phyloP scores from a whole-genome alignment of 1,140 invertebrate genomes.

The Callitettix versicolor region DNA sequence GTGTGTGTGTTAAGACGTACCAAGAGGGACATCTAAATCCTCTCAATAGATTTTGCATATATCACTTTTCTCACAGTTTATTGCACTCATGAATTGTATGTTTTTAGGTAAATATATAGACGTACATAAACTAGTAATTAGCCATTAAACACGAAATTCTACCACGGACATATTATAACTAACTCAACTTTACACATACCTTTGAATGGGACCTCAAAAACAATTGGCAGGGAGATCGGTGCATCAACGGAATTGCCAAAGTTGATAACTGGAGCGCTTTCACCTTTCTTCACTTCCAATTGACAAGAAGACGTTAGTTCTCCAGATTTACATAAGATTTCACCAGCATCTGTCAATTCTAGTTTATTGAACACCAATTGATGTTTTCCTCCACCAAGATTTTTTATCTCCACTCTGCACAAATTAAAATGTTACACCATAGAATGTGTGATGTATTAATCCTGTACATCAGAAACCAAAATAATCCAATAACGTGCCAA shows the following conservation, averaged over 20 bases:
- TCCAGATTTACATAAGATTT: constrained; percentile 74
- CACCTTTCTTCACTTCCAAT: constrained; percentile 71
- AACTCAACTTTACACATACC: constrained; percentile 57
- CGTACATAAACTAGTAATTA: no score
- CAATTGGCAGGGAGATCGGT: constrained; percentile 63
- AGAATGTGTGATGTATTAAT: no score
- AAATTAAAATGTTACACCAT: constrained; percentile 11
- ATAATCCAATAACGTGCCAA: neutral
- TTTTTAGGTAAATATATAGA: no score
- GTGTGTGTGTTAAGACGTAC: no score
- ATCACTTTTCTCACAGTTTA: no score
- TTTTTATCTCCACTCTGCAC: constrained; percentile 71
- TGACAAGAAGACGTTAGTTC: constrained; percentile 69
- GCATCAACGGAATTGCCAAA: constrained; percentile 72
- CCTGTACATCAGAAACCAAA: neutral
- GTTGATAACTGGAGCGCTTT: constrained; percentile 68
- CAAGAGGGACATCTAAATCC: no score
- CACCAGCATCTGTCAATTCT: constrained; percentile 71
- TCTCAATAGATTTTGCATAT: no score
- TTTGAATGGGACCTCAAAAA: constrained; percentile 84
- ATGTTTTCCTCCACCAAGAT: constrained; percentile 83
- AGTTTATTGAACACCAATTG: constrained; percentile 76
- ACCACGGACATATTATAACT: no score
- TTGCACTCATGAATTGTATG: no score
- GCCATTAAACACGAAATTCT: no score